Conservation (phyloP, 1,140 invertebrate genomes). For the Bombus confusus region DNA sequence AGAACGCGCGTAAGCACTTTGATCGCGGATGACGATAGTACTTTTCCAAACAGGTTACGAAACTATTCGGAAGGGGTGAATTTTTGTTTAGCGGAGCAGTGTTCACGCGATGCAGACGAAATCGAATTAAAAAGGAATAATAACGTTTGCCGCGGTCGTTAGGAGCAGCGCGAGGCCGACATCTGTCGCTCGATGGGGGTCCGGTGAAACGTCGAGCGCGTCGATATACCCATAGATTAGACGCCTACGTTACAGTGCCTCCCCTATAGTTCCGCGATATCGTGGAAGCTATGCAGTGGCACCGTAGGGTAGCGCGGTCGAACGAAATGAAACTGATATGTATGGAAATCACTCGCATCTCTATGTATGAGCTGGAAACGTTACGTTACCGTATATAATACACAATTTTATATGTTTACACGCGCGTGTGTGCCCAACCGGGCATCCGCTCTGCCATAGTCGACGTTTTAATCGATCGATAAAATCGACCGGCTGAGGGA, state of each 20-base stretch:
- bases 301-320: constrained; percentile 27
- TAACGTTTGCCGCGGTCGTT: constrained; percentile 55
- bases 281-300: constrained; percentile 4
- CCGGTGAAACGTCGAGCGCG: not conserved
- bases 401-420: constrained; percentile 49
- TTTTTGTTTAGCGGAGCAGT: no score
- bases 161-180: constrained; percentile 31
- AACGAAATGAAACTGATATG: constrained; percentile 73
- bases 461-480: constrained; percentile 39
- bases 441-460: not conserved
- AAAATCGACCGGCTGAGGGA: constrained; percentile 11
- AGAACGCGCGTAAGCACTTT: no score
- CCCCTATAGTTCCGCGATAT: not conserved
- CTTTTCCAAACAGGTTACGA: not conserved
- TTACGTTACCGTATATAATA: constrained; percentile 50
- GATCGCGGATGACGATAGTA: no score
- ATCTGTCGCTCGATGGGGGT: constrained; percentile 56
- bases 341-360: constrained; percentile 73
- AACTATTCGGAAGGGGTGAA: not conserved
- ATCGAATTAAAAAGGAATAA: constrained; percentile 63
- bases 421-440: not conserved
- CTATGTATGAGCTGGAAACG: constrained; percentile 68
- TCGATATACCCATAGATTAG: constrained; percentile 35
- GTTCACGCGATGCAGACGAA: constrained; percentile 10
- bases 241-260: constrained; percentile 31